Conservation (phyloP, 2,113 vertebrate species). For the Gila orcuttii region DNA sequence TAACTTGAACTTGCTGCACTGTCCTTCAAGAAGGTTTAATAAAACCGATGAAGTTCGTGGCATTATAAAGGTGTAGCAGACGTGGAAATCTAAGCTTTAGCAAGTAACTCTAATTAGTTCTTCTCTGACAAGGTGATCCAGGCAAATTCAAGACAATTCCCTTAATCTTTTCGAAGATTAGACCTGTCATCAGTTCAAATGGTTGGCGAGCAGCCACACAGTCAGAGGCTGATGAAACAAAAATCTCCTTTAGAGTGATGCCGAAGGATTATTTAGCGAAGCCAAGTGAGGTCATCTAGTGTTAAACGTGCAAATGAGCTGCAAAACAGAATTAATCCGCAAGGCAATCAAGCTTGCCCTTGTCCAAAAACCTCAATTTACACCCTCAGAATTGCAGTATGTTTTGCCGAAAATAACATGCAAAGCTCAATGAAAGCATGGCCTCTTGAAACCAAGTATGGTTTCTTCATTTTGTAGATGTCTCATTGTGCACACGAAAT, state of each 20-base stretch:
- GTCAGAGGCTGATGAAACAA: slow-evolving; percentile 22
- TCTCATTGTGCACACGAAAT: slow-evolving; percentile 23
- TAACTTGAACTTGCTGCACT: not conserved
- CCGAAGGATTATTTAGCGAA: slow-evolving; percentile 2
- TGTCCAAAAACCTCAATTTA: slow-evolving; percentile 41
- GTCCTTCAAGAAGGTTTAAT: not conserved
- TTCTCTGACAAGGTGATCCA: slow-evolving; percentile 36
- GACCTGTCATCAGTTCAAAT: slow-evolving; percentile 28
- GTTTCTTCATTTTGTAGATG: slow-evolving; percentile 33
- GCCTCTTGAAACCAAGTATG: slow-evolving; percentile 24
- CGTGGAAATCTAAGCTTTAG: slow-evolving; percentile 10
- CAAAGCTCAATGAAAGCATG: slow-evolving; percentile 17
- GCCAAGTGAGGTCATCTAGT: slow-evolving; percentile 12
- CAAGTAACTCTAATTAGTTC: slow-evolving; percentile 35
- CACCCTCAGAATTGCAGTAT: not conserved
- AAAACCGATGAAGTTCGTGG: not conserved
- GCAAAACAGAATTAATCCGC: slow-evolving; percentile 44
- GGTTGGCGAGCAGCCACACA: slow-evolving; percentile 6
- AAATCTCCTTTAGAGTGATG: slow-evolving; percentile 21
- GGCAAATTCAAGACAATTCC: slow-evolving; percentile 32
- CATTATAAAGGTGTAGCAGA: not conserved
- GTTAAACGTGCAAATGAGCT: slow-evolving; percentile 38
- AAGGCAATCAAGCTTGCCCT: slow-evolving; percentile 40
- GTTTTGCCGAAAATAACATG: slow-evolving; percentile 31
- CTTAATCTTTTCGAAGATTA: slow-evolving; percentile 41